Base-by-base conservation (phyloP, 1,140 invertebrate species). In the Hyphantria cunea region DNA sequence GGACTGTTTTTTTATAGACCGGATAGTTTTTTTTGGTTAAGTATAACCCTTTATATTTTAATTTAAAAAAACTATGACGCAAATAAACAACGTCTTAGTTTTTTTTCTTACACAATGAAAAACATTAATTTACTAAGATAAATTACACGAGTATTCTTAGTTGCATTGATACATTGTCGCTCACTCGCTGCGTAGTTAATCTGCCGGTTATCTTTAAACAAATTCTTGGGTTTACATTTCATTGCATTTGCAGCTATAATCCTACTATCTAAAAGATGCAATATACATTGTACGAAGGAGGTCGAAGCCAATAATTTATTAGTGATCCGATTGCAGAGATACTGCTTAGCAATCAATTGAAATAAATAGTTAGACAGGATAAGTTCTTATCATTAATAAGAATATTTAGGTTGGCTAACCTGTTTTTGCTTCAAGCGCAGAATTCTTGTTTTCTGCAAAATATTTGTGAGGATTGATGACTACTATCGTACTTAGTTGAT, bases 361-460 rank as follows among this genome's bases (percentile, higher is more conserved):
- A 58, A 15, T 58, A 56, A 45, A 48, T 48, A 48, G 31, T 49
- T 49, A 17, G 55, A 58, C 55, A 39, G 55, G 48, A 39, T 49
- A 49, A 58, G 34, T 49, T n/a, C 11, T 48, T n/a, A 11, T 49
- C 55, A 49, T 58, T 48, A 37, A 49, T 58, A 47, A 39, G 13
- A 34, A 25, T 25, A 25, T 25, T 25, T 25, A 25, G 17, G 17
- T 25, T 25, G 5, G 1, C 17, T 25, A 25, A 25, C 5, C 17
- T 5, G 5, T 5, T 25, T 25, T 25, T 1, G 17, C 1, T 25
- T 25, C 17, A 5, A n/a, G n/a, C n/a, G n/a, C n/a, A 25, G 17
- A 25, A 3, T 25, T 25, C 17, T 5, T 25, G 17, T 3, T 25
- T 5, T 25, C 5, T 5, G 17, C 17, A 25, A 1, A 25, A 25